Evolutionary conservation across 2,113 vertebrate species (phyloP).

Genomic region (Arizona elegans): DNA sequence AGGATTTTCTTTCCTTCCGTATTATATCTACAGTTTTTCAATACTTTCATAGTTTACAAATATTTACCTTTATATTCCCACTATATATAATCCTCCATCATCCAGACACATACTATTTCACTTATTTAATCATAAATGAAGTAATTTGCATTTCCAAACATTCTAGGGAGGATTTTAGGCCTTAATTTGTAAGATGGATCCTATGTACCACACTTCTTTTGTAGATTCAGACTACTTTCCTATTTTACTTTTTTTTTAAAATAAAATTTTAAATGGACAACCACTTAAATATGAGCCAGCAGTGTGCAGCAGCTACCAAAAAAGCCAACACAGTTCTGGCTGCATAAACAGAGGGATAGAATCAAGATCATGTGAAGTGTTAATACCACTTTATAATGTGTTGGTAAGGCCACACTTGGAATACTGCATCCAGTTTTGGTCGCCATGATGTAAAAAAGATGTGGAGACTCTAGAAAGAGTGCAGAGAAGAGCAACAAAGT

Average conservation of each 20-base stretch:
- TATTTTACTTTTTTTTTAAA: background rate
- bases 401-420: too few species aligned
- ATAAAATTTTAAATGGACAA: too few species aligned
- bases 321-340: too few species aligned
- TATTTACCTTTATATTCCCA: conserved; percentile 26
- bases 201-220: background rate
- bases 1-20: background rate
- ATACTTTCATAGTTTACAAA: conserved; percentile 13
- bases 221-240: background rate
- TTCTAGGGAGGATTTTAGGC: conserved; percentile 60
- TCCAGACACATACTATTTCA: background rate
- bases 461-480: too few species aligned
- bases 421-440: too few species aligned
- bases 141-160: conserved; percentile 64
- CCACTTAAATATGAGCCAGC: too few species aligned
- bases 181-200: background rate
- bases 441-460: too few species aligned
- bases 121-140: conserved; percentile 52
- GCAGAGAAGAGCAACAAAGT: too few species aligned
- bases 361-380: too few species aligned
- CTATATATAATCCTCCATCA: conserved; percentile 42
- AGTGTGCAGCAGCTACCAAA: too few species aligned
- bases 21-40: conserved; percentile 5
- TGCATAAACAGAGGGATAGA: too few species aligned
- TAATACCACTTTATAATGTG: too few species aligned